Base-by-base conservation (phyloP, 2,888 invertebrate genomes). In the Plagodis pulveraria region DNA sequence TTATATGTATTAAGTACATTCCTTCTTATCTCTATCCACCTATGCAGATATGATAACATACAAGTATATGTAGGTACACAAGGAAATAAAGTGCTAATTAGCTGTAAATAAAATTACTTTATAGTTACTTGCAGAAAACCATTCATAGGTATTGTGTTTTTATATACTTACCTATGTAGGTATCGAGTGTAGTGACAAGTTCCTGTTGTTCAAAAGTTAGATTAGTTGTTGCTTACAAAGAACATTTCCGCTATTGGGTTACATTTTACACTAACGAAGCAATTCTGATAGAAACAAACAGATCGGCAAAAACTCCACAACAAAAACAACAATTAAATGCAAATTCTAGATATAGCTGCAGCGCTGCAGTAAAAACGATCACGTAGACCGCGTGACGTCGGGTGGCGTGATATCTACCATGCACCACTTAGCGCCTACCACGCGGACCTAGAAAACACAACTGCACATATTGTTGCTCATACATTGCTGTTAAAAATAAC, bases 361-460 rank as follows among this genome's bases (percentile, higher is more conserved):
- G 61, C 36, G 56, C 52, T 60, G 60, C 58, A 57, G 61, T 41
- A 63, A 57, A 64, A 61, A 68, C 57, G 42, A 5, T 56, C 63
- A 58, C 59, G 64, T 58, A 65, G 62, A 65, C 69, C 58, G 62
- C 56, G 43, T 65, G 67, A 69, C 69, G 69, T 64, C 64, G 50
- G 42, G 63, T 68, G 68, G 68, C 67, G 66, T 66, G 67, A 65
- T 64, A 54, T n/a, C n/a, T 54, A 56, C 56, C 58, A 12, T 22
- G 58, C 50, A 54, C 59, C 60, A 62, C 57, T 56, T 58, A 51
- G 12, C 51, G 44, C 6, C 40, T 5, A 55, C 48, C 38, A 45
- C 38, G 7, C 8, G 12, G 5, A 9, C 8, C 8, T 41, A 33
- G 40, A 56, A 42, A 48, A 44, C 11, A 49, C 32, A 41, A 50